phyloP scores from a whole-genome alignment of 2,797 vertebrate genomes.

The Protosalanx chinensis region DNA sequence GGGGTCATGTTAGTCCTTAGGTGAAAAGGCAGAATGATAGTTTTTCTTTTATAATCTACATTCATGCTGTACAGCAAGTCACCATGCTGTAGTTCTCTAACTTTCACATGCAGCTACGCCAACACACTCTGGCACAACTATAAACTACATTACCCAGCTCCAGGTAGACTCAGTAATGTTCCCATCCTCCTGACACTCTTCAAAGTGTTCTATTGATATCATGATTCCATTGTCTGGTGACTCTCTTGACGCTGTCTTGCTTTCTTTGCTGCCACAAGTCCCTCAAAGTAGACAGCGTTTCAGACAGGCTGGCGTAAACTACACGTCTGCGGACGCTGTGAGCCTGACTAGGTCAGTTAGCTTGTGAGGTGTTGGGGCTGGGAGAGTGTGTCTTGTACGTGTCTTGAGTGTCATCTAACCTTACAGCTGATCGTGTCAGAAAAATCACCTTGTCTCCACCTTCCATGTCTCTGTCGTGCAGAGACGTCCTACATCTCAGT shows the following conservation, averaged over 20 bases:
- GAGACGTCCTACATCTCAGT: not conserved
- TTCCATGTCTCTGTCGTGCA: not conserved
- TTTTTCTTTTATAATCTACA: not conserved
- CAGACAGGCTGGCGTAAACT: not conserved
- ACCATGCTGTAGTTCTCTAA: conserved; percentile 5
- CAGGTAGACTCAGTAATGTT: conserved; percentile 64
- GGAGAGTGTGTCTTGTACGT: conserved; percentile 49
- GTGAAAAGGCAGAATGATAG: not conserved
- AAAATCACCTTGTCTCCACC: not conserved
- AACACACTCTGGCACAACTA: conserved; percentile 13
- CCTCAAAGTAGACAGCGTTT: not conserved
- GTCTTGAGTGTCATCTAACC: conserved; percentile 43
- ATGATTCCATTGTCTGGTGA: conserved; percentile 56
- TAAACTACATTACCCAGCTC: conserved; percentile 71
- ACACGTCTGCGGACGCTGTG: not conserved
- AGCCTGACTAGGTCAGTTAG: too few relatives aligned
- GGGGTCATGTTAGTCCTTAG: not conserved
- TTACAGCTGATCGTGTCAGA: not conserved
- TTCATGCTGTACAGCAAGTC: not conserved
- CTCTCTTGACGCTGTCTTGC: not conserved
- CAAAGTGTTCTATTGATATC: conserved; percentile 58
- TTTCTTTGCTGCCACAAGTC: conserved; percentile 10
- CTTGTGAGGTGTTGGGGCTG: conserved; percentile 49
- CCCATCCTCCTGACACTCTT: conserved; percentile 58
- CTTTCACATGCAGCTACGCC: not conserved